Evolutionary conservation across 2,113 vertebrate genomes (phyloP), one percentile per base, ranked within the genome.

Genomic region (Centrocercus urophasianus): DNA sequence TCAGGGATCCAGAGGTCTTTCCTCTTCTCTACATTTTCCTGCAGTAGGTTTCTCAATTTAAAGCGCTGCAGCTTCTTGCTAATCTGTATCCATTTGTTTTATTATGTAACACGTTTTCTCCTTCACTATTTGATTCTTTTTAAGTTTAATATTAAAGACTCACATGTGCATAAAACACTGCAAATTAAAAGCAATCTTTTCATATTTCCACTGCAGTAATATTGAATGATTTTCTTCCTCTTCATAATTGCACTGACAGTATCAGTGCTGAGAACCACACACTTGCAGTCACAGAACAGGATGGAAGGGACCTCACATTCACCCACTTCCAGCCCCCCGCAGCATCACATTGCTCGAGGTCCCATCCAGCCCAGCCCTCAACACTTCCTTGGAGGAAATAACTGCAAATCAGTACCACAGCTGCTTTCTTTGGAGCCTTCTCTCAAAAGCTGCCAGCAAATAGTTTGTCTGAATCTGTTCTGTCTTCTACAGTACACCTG

Each of bases 1-100:
- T 59, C 74, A 90, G 71, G 59, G 93, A 93, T 67, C 71, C 67
- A 89, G 47, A 79, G n/a, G 72, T 91, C 82, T 64, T 71, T 36
- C 74, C 59, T 93, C 61, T 92, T 10, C 13, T 38, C 40, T 48
- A 38, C 36, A 24, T 38, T 59, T 56, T 64, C 71, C 78, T 89
- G 74, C 19, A 45, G 45, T 0, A 63, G 13, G 20, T 25, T 75
- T 61, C 48, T 73, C 54, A 32, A 9, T 70, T 80, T 34, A 57
- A 56, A 67, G 65, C 40, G 18, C n/a, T 66, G 66, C 43, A 92
- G 34, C 11, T 71, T 71, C 67, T 70, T 63, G 42, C 34, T 76
- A 24, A 76, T 45, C 57, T 75, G 75, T 19, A 67, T 6, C 25
- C 25, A 34, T 57, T 4, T 43, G 34, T 20, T 92, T 86, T 65